Base-by-base conservation (phyloP, 2,113 vertebrate species). In the Nothoprocta pentlandii region DNA sequence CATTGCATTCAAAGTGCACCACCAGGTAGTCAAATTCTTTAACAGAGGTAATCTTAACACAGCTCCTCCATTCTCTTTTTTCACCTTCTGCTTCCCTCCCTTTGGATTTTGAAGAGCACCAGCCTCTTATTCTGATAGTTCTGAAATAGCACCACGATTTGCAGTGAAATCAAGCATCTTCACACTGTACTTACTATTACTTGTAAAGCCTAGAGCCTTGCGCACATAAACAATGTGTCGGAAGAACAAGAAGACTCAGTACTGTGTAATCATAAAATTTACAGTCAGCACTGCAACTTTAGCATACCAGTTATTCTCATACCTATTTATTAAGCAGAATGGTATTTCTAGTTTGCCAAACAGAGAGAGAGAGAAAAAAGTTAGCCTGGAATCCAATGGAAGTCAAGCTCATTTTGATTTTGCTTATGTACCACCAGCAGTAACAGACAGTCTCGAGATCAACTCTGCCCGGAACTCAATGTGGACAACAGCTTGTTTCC, bases 311-410 rank as follows among this genome's bases (percentile, higher is more conserved):
- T 32, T 36, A 36, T 68, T 75, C 62, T 63, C 56, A 75, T 46
- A 74, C 4, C 30, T 53, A 2, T 42, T 59, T 64, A 25, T 4
- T 76, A 36, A 20, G 8, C 46, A 75, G 49, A 8, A 47, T 0
- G 0, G n/a, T 30, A 22, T 14, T 54, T 49, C 4, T 0, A 4
- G 68, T 64, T 32, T 75, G 69, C 51, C 73, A 69, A 61, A 32
- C 4, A 36, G 49, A 75, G 51, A 51, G 4, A 49, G 22, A 49
- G 3, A 39, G 36, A 39, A 39, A 39, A 80, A 75, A 83, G 36
- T 53, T 39, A 66, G 25, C 39, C 47, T 54, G 66, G 64, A 61
- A 14, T 78, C 39, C 61, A 34, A 71, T 58, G 70, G 42, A 67
- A 80, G 25, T 32, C 49, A 47, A 63, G 47, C 25, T 85, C 61